These are phyloP conservation scores for Stomorhina lunata DNA, from an alignment of 2,888 invertebrate species.

Conservation along the genomic window DNA sequence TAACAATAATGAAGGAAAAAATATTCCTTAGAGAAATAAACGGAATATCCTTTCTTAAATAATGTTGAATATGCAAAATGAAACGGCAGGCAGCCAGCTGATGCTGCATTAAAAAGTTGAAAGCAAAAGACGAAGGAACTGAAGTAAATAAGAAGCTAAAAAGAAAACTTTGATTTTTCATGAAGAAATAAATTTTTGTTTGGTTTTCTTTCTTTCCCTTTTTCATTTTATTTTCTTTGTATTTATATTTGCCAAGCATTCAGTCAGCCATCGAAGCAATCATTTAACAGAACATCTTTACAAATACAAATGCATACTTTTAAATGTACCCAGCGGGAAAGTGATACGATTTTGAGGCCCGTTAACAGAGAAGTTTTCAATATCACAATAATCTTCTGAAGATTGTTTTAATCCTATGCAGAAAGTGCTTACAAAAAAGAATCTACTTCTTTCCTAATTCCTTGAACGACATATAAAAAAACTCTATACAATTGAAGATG, in stretches of 20 bases:
- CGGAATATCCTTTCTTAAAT: constrained; percentile 54
- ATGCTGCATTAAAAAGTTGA: constrained; percentile 53
- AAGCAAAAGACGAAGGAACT: constrained; percentile 22
- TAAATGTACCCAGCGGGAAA: background rate
- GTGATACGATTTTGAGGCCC: too few species aligned
- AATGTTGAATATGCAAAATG: constrained; percentile 59
- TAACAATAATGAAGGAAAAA: constrained; percentile 2
- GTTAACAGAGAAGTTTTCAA: too few species aligned
- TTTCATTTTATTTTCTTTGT: background rate
- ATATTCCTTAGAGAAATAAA: constrained; percentile 52
- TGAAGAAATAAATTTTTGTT: constrained; percentile 56
- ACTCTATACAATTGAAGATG: too few species aligned
- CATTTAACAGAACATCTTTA: constrained; percentile 28
- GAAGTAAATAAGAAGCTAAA: constrained; percentile 5
- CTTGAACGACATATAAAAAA: too few species aligned
- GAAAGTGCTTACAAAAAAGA: too few species aligned
- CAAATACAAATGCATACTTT: background rate
- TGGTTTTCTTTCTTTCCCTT: constrained; percentile 34
- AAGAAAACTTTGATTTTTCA: constrained; percentile 49
- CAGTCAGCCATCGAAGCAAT: constrained; percentile 32
- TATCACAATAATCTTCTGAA: too few species aligned
- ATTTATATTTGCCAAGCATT: constrained; percentile 43
- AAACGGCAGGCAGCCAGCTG: constrained; percentile 51
- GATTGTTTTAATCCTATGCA: too few species aligned
- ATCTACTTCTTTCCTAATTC: too few species aligned